Evolutionary conservation across 1,140 invertebrate genomes (phyloP), one percentile per base, ranked within the genome.

Genomic region (Caenorhabditis remanei): DNA sequence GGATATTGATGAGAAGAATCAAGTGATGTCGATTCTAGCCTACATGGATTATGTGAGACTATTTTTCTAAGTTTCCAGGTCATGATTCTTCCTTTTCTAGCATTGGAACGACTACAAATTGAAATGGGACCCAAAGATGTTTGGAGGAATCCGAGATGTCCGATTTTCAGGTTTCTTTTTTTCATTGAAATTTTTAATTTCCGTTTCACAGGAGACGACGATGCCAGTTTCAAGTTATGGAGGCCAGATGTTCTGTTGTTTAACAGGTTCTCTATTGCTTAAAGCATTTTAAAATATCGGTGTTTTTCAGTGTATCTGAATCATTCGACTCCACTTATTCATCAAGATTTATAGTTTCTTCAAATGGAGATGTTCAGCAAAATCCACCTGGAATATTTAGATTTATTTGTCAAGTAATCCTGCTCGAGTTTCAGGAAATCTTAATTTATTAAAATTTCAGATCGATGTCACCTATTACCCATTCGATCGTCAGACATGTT

Each of bases 1-100:
- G 48, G 87, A 88, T 83, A 65, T 88, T 0, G 87, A 88, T 83
- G 87, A 88, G 61, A 88, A 88, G 82, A 88, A 88, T 63, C 87
- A 88, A 67, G 83, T 85, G 61, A 88, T 88, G 87, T 53, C 75
- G 2, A 85, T 88, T 43, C 21, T 88, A 11, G 87, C 87, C 11
- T 88, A 88, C 41, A 85, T 88, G 21, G 87, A 88, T 56, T 87
- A 88, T 82, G 87, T 88, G 24, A 56, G 32, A n/a, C 21, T 13
- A 32, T 56, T 32, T 2, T 14, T 14, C 6, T 6, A 48, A 13
- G 21, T 40, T 65, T 9, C n/a, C n/a, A 65, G 40, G 5, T 24
- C 9, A 65, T 24, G n/a, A 46, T 50, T 14, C 0, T 9, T 6
- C 48, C 40, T 32, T 83, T 11, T 88, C 61, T 41, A 88, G 87